Evolutionary conservation across 2,797 vertebrate genomes (phyloP).

Genomic region (Anguilla megastoma): DNA sequence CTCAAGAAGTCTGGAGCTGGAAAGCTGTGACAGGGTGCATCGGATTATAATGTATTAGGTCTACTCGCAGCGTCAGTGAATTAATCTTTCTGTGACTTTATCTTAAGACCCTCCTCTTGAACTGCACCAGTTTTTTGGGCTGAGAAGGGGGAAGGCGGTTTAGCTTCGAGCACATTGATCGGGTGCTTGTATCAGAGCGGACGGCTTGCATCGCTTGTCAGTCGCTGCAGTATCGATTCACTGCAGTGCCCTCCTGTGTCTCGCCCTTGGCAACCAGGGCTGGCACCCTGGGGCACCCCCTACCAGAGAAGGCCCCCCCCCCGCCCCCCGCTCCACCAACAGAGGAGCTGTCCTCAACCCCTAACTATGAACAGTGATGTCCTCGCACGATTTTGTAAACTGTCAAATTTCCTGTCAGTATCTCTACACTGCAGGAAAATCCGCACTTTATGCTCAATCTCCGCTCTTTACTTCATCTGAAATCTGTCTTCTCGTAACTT

Average conservation of each 20-base stretch:
- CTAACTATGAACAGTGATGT: neutral
- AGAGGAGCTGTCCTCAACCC: neutral
- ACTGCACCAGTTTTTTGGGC: slow-evolving; percentile 27
- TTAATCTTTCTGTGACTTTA: neutral
- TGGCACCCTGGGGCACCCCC: neutral
- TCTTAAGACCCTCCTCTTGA: slow-evolving; percentile 4
- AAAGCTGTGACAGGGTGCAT: neutral
- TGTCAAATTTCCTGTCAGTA: neutral
- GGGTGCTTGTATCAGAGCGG: slow-evolving; percentile 39
- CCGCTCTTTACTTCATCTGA: neutral
- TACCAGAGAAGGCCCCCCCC: neutral
- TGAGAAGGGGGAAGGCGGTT: slow-evolving; percentile 20
- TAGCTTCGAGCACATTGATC: slow-evolving; percentile 54
- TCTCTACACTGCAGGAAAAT: neutral
- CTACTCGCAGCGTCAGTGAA: neutral
- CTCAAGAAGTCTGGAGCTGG: neutral
- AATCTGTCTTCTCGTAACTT: neutral
- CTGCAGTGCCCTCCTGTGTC: neutral
- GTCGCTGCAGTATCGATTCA: neutral
- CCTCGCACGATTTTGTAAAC: neutral
- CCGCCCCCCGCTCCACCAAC: neutral
- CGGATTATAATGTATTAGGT: neutral
- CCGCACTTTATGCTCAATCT: neutral
- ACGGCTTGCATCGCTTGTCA: neutral
- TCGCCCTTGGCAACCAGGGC: neutral